Conservation (phyloP, 2,888 invertebrate genomes). For the Sphinx pinastri region DNA sequence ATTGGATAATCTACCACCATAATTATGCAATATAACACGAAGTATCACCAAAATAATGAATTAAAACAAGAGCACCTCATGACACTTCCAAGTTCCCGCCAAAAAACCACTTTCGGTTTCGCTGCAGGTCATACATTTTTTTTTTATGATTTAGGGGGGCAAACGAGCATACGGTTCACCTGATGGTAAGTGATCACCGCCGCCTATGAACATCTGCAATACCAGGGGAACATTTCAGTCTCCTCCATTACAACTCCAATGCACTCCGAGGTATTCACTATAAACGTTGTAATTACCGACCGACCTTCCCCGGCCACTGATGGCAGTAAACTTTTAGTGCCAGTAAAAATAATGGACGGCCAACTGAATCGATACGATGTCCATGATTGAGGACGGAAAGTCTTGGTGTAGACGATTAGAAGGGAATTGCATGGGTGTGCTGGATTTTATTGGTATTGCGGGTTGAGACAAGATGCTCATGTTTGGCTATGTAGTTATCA, state of each 20-base stretch:
- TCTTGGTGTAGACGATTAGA: not conserved
- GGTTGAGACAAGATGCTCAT: too few relatives aligned
- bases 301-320: constrained; percentile 57
- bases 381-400: not conserved
- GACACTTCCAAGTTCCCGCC: too few relatives aligned
- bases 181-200: too few relatives aligned
- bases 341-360: constrained; percentile 54
- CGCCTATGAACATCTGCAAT: too few relatives aligned
- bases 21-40: too few relatives aligned
- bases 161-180: too few relatives aligned
- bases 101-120: too few relatives aligned
- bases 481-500: too few relatives aligned
- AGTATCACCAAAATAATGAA: too few relatives aligned
- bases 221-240: not conserved
- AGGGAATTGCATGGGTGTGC: not conserved
- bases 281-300: constrained; percentile 52
- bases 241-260: constrained; percentile 4
- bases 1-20: too few relatives aligned
- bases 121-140: not conserved
- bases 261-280: constrained; percentile 12
- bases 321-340: constrained; percentile 66
- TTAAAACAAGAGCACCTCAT: too few relatives aligned
- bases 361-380: constrained; percentile 20
- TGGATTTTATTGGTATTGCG: not conserved
- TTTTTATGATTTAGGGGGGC: too few relatives aligned